These are phyloP conservation scores for Aurelia aurita DNA, from an alignment of 30 jellyfish, hydroid and myxozoan genomes.

Conservation along the genomic window DNA sequence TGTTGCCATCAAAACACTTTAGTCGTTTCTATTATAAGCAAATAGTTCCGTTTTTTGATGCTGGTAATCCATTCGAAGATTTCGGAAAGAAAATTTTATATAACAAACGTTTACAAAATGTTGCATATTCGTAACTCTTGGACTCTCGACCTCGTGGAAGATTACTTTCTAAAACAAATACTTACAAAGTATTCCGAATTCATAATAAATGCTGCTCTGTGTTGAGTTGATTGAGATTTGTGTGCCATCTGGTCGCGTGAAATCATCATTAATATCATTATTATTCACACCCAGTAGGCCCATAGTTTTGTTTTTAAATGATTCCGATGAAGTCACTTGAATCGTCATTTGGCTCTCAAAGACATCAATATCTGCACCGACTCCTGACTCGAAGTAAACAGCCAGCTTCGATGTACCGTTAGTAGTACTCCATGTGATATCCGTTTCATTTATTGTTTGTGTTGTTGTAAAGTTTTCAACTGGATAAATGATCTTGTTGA, in stretches of 20 bases:
- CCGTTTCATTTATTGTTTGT: constrained; percentile 63
- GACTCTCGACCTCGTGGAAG: background rate
- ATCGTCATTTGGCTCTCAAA: constrained; percentile 32
- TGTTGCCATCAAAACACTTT: too few species aligned
- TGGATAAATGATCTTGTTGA: constrained; percentile 34
- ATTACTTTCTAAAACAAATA: background rate
- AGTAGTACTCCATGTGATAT: constrained; percentile 38
- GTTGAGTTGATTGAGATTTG: constrained; percentile 60
- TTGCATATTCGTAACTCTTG: background rate
- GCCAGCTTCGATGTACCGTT: constrained; percentile 28
- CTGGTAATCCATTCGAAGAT: too few species aligned
- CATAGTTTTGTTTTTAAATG: constrained; percentile 29
- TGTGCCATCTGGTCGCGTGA: constrained; percentile 72
- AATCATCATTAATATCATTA: constrained; percentile 56
- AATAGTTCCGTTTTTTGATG: too few species aligned
- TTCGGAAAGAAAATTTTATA: background rate
- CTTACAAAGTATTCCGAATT: constrained; percentile 73
- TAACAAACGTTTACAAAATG: background rate
- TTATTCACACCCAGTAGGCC: constrained; percentile 70
- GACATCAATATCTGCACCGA: constrained; percentile 42
- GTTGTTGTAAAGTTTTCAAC: constrained; percentile 35
- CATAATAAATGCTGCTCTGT: constrained; percentile 59
- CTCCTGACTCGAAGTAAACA: constrained; percentile 64
- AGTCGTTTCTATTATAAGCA: too few species aligned
- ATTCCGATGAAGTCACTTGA: constrained; percentile 20